These are phyloP conservation scores for Onychostoma macrolepis DNA, from an alignment of 2,113 vertebrate species.

Conservation along the genomic window DNA sequence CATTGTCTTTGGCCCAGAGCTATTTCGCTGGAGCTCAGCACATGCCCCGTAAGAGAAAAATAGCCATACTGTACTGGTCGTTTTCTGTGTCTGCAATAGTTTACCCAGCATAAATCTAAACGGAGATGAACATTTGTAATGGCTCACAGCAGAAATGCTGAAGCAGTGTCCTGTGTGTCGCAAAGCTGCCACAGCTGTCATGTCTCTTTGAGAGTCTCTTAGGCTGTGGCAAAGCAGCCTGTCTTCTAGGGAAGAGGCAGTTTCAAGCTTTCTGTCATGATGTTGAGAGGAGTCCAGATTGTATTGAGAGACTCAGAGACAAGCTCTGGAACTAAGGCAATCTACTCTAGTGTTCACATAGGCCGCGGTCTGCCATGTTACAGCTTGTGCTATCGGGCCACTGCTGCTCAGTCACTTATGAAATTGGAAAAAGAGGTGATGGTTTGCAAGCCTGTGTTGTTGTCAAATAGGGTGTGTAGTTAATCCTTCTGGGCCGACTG, in stretches of 20 bases:
- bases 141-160: slow-evolving; percentile 11
- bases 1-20: not conserved
- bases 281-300: slow-evolving; percentile 22
- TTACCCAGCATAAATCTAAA: not conserved
- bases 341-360: slow-evolving; percentile 36
- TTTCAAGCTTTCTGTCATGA: slow-evolving; percentile 26
- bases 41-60: not conserved
- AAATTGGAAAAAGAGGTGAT: slow-evolving; percentile 38
- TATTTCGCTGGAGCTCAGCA: not conserved
- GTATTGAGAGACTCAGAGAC: slow-evolving; percentile 33
- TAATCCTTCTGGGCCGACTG: not conserved
- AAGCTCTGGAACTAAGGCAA: slow-evolving; percentile 44
- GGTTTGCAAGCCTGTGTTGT: slow-evolving; percentile 21
- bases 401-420: slow-evolving; percentile 29
- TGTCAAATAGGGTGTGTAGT: slow-evolving; percentile 1
- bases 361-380: not conserved
- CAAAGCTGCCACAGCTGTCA: slow-evolving; percentile 30
- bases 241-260: not conserved
- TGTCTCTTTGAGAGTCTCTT: slow-evolving; percentile 21
- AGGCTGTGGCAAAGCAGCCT: not conserved
- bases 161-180: slow-evolving; percentile 1
- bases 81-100: not conserved
- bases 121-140: slow-evolving; percentile 19
- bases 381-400: not conserved
- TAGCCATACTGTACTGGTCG: not conserved